These are phyloP conservation scores for Procambarus virginalis DNA, from an alignment of 1,140 invertebrate species.

Conservation along the genomic window DNA sequence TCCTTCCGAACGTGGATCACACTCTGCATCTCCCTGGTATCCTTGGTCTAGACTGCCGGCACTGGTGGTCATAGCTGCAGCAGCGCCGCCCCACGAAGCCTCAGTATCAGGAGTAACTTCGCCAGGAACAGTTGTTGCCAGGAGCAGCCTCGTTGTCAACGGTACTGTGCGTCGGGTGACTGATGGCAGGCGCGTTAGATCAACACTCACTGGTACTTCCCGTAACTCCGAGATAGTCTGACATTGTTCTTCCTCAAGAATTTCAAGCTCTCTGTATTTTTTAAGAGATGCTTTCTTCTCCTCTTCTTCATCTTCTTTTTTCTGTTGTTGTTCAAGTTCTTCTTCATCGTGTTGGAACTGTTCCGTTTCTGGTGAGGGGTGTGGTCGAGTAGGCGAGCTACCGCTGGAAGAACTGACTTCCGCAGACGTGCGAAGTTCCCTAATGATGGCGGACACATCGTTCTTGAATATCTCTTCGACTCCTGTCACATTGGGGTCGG, in stretches of 20 bases:
- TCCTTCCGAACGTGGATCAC: constrained; percentile 67
- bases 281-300: constrained; percentile 2
- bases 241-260: not conserved
- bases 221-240: constrained; percentile 15
- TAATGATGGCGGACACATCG: constrained; percentile 68
- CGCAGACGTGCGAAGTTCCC: constrained; percentile 57
- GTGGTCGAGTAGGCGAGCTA: constrained; percentile 59
- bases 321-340: constrained; percentile 30
- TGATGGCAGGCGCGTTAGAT: constrained; percentile 28
- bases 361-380: constrained; percentile 52
- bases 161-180: constrained; percentile 40
- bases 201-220: constrained; percentile 24
- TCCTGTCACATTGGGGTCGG: constrained; percentile 39
- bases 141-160: constrained; percentile 42
- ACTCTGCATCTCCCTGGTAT: constrained; percentile 69
- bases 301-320: constrained; percentile 31
- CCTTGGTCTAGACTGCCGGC: constrained; percentile 68
- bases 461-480: constrained; percentile 60
- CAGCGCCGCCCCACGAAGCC: constrained; percentile 30
- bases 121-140: constrained; percentile 11
- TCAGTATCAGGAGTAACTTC: constrained; percentile 24
- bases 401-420: constrained; percentile 58
- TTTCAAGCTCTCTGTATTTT: not conserved
- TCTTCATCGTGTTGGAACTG: constrained; percentile 53
- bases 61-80: constrained; percentile 65